Evolutionary conservation across 2,113 vertebrate species (phyloP), one percentile per base, ranked within the genome.

Genomic region (Hepsetus odoe): DNA sequence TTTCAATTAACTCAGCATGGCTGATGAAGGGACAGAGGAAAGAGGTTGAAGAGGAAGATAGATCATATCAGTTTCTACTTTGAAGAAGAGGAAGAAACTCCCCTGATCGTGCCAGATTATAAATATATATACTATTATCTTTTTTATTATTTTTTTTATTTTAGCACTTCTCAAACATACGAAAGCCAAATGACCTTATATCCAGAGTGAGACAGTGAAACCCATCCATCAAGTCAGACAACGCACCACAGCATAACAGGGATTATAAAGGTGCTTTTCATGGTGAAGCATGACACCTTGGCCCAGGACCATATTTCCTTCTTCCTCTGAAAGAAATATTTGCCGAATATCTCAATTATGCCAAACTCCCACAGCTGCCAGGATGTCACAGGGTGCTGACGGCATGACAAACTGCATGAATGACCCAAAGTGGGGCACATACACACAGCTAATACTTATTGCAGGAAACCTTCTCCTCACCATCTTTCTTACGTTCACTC

Each of bases 261-360:
- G 38, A 53, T 82, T 79, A 30, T 75, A 65, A 56, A 62, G 58
- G 51, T 26, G 35, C 18, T 30, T 51, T 76, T 80, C 28, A 73
- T 72, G 53, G 33, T 30, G 33, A 26, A 61, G 22, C 16, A 49
- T 28, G 20, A 61, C 35, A 20, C 40, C 40, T 76, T 67, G 26
- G 76, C 62, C 42, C 40, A 20, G 24, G 28, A 79, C 81, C 55
- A 69, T 77, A 80, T 73, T 83, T 83, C 67, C 59, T 76, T 73
- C 53, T 56, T 77, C 58, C 67, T 76, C n/a, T 74, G 46, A 80
- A 80, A 64, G 13, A 77, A 77, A 74, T 76, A 73, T 77, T 80
- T 67, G 77, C 68, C 82, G 80, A 83, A 83, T 76, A 80, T 68
- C 82, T 80, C 73, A 80, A 80, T 83, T 77, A 68, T 83, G 55